phyloP scores from a whole-genome alignment of 2,113 vertebrate species.

The Bucco capensis region DNA sequence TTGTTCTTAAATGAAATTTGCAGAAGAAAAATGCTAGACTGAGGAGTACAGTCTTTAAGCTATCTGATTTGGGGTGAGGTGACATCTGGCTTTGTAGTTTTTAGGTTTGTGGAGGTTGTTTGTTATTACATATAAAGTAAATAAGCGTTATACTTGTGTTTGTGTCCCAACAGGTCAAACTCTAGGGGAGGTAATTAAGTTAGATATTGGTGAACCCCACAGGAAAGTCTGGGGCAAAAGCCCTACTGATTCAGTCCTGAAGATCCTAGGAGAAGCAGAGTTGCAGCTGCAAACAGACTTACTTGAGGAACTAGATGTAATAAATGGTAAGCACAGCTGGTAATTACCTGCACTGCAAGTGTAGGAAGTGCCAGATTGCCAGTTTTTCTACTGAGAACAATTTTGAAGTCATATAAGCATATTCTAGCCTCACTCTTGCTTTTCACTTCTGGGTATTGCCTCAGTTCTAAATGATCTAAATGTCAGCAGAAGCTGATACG shows the following conservation, averaged over 20 bases:
- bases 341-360: neutral
- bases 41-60: neutral
- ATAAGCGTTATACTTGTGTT: neutral
- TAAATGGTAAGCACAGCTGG: constrained; percentile 60
- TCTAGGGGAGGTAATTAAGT: constrained; percentile 80
- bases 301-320: constrained; percentile 67
- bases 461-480: neutral
- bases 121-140: neutral
- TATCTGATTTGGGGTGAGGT: neutral
- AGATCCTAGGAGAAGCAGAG: constrained; percentile 84
- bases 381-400: neutral
- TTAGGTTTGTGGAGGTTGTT: neutral
- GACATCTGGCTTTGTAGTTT: neutral
- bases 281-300: constrained; percentile 84
- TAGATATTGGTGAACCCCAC: constrained; percentile 74
- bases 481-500: neutral
- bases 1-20: neutral
- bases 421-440: neutral
- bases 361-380: neutral
- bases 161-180: constrained; percentile 76
- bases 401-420: neutral
- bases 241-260: constrained; percentile 82
- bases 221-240: constrained; percentile 84
- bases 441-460: neutral
- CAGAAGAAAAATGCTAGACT: neutral